phyloP scores from a whole-genome alignment of 2,113 vertebrate genomes.

The Dicrurus megarhynchus region DNA sequence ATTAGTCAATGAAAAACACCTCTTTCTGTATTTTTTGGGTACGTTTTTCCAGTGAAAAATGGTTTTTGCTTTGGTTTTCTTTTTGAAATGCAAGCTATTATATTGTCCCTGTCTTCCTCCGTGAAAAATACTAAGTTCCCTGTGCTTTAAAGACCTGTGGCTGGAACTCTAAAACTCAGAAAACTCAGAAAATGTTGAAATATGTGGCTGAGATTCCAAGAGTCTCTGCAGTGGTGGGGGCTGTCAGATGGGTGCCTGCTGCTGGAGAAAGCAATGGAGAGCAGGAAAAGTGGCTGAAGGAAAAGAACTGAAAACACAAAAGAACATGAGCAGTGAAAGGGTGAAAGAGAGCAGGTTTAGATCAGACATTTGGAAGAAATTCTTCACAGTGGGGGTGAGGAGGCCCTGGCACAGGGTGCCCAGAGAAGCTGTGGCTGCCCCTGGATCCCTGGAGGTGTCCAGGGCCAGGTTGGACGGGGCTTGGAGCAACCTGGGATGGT shows the following conservation, averaged over 20 bases:
- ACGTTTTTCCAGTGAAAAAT: background rate
- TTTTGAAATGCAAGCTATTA: background rate
- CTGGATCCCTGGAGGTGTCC: background rate
- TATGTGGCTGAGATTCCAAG: background rate
- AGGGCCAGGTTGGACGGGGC: rapidly evolving
- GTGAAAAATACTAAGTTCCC: background rate
- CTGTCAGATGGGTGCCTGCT: background rate
- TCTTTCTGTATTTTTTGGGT: background rate
- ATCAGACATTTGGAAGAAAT: background rate
- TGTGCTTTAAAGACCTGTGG: background rate
- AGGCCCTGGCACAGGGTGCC: background rate
- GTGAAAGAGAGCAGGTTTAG: background rate
- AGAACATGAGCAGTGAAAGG: background rate
- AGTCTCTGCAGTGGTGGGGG: background rate
- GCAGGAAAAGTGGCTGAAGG: background rate
- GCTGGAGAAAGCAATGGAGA: background rate
- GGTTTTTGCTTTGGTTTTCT: background rate
- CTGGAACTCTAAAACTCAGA: background rate
- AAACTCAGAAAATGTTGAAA: background rate
- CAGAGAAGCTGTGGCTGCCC: background rate
- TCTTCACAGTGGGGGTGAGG: rapidly evolving
- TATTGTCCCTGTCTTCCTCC: background rate
- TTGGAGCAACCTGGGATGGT: background rate
- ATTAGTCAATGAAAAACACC: background rate
- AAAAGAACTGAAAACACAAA: background rate